These are phyloP conservation scores for Agriopis leucophaearia DNA, from an alignment of 2,888 invertebrate genomes.

Conservation along the genomic window DNA sequence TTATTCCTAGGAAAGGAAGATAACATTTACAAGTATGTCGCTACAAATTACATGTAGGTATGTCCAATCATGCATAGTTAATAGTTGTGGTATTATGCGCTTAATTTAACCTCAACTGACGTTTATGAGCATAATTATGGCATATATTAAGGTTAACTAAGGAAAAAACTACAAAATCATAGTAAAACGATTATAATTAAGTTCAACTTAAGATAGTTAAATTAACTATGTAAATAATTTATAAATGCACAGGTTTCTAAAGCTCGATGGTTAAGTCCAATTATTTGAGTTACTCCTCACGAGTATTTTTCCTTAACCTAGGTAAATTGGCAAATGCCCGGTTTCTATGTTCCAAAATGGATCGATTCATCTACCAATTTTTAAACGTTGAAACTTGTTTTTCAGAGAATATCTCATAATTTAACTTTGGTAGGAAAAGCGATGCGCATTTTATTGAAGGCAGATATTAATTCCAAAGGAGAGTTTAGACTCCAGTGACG, in stretches of 20 bases:
- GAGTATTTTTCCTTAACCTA: constrained; percentile 40
- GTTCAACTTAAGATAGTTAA: constrained; percentile 37
- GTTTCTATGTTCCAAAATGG: not conserved
- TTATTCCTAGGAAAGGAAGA: constrained; percentile 50
- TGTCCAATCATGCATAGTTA: constrained; percentile 46
- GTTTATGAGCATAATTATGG: constrained; percentile 24
- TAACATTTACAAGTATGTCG: constrained; percentile 54
- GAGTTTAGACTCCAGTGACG: constrained; percentile 75
- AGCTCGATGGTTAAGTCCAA: constrained; percentile 24
- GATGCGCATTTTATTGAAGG: not conserved
- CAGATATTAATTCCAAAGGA: not conserved
- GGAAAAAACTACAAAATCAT: constrained; percentile 30
- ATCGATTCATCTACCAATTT: not conserved
- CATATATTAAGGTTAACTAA: constrained; percentile 22
- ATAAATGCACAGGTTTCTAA: constrained; percentile 51
- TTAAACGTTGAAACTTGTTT: not conserved
- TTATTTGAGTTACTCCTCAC: constrained; percentile 6
- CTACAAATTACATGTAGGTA: constrained; percentile 49
- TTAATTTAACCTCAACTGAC: constrained; percentile 37
- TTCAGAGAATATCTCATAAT: not conserved
- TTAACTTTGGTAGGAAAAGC: not conserved
- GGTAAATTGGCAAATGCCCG: not conserved
- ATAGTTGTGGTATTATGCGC: constrained; percentile 30
- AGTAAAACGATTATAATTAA: constrained; percentile 24
- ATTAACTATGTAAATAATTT: constrained; percentile 42